Conservation (phyloP, 2,113 vertebrate species). For the Himantopus leucocephalus region DNA sequence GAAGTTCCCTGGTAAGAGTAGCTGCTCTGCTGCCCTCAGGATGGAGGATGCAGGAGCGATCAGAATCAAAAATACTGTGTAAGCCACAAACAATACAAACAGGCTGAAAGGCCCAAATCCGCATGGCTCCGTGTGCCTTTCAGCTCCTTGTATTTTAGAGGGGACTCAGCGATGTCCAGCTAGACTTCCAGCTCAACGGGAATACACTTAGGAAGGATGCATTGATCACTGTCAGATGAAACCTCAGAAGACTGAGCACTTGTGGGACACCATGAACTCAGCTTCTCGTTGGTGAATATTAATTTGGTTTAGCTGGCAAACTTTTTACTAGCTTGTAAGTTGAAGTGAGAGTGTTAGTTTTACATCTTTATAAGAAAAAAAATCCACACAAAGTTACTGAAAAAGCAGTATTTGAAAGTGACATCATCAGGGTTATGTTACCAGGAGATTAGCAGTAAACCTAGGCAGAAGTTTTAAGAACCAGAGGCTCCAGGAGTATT, state of each 20-base stretch:
- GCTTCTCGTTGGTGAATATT: background rate
- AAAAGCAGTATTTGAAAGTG: background rate
- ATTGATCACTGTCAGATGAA: background rate
- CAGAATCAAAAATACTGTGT: background rate
- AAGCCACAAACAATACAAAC: background rate
- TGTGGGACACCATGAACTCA: background rate
- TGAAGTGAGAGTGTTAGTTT: background rate
- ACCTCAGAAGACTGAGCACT: background rate
- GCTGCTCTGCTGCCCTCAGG: background rate
- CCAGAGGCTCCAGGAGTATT: background rate
- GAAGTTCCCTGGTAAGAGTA: background rate
- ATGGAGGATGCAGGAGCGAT: background rate
- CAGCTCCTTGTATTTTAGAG: background rate
- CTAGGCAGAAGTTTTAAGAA: constrained; percentile 34
- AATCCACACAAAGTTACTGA: background rate
- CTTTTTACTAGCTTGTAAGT: background rate
- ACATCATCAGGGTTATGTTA: background rate
- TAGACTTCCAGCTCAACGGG: background rate
- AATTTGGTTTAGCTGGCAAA: background rate
- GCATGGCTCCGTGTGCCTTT: background rate
- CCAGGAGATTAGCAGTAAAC: constrained; percentile 43
- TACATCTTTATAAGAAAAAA: background rate
- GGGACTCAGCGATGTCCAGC: background rate
- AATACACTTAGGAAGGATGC: background rate
- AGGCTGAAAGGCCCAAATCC: background rate